Percentiles rank a stretch among this genome's conserved stretches.
phyloP scores from a whole-genome alignment of 2,113 vertebrate species.

The Aphyosemion australe region DNA sequence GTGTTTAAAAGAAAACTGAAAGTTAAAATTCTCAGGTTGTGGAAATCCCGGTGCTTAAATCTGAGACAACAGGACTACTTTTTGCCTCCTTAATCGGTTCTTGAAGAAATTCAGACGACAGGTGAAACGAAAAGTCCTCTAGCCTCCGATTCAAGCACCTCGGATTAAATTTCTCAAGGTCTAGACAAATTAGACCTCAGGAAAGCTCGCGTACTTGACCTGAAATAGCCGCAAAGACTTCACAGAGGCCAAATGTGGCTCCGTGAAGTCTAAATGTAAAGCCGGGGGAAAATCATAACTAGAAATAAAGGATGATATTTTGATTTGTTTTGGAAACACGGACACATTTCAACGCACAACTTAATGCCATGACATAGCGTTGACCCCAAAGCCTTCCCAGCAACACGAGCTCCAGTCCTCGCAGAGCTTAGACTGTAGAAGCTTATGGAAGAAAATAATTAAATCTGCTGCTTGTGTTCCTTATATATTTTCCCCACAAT shows the following conservation, averaged over 20 bases:
- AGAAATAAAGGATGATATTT: slow-evolving; percentile 35
- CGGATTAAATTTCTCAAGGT: background rate
- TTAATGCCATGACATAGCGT: slow-evolving; percentile 29
- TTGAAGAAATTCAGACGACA: background rate
- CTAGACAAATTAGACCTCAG: background rate
- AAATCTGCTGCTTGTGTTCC: background rate
- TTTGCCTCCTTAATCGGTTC: too few species aligned
- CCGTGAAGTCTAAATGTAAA: background rate
- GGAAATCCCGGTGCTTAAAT: too few species aligned
- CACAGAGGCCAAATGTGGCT: background rate
- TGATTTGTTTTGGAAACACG: slow-evolving; percentile 50
- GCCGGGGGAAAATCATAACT: slow-evolving; percentile 8
- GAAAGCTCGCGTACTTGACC: background rate
- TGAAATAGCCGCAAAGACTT: slow-evolving; percentile 9
- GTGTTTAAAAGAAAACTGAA: too few species aligned
- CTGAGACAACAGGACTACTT: background rate
- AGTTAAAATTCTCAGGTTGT: too few species aligned
- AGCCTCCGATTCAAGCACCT: background rate
- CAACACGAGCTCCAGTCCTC: slow-evolving; percentile 55
- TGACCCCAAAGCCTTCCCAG: slow-evolving; percentile 58
- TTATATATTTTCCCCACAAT: slow-evolving; percentile 1
- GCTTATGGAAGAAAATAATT: too few species aligned
- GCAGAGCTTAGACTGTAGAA: slow-evolving; percentile 37
- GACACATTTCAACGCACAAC: slow-evolving; percentile 11
- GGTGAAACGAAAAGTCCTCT: background rate